Base-by-base conservation (phyloP, 2,888 invertebrate genomes). In the Acleris sparsana region DNA sequence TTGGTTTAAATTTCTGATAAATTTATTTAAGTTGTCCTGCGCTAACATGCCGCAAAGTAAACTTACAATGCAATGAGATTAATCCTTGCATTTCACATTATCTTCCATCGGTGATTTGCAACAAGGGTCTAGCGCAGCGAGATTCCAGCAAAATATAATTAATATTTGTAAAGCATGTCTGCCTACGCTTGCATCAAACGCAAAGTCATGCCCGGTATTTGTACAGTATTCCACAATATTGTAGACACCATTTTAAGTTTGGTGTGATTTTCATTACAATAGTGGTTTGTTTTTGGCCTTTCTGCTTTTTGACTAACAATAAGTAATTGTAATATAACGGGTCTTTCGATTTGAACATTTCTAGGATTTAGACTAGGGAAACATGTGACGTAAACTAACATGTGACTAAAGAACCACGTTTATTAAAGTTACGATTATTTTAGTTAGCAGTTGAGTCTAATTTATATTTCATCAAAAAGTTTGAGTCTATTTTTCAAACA, bases 171-270 rank as follows among this genome's bases (percentile, higher is more conserved):
- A 65, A 66, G 55, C 53, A 56, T 59, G 44, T 57, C 57, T 46
- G 59, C 48, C 65, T 51, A 67, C 69, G 67, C 62, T 68, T 69
- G 67, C 67, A 67, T 63, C 56, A 68, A 64, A 71, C 71, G 69
- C 69, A 69, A 67, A 71, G 65, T 74, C 75, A 75, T 71, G 68
- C 63, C 63, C 62, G 67, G 67, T 68, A 65, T 69, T 63, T 63
- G 62, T 53, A 66, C 62, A 66, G 52, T 51, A 18, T 18, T 51
- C 56, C 56, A 56, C 61, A 52, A 53, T 53, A 55, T 62, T 53
- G 25, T 43, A 25, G 52, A 46, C 33, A 17, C 33, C 58, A 49
- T 5, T 13, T 4, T 22, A 46, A 7, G 16, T 5, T 6, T 3
- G 11, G 13, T 22, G 22, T 22, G 29, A 22, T 7, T 7, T 25